Conservation (phyloP, 2,888 invertebrate species). For the Euproctis similis region DNA sequence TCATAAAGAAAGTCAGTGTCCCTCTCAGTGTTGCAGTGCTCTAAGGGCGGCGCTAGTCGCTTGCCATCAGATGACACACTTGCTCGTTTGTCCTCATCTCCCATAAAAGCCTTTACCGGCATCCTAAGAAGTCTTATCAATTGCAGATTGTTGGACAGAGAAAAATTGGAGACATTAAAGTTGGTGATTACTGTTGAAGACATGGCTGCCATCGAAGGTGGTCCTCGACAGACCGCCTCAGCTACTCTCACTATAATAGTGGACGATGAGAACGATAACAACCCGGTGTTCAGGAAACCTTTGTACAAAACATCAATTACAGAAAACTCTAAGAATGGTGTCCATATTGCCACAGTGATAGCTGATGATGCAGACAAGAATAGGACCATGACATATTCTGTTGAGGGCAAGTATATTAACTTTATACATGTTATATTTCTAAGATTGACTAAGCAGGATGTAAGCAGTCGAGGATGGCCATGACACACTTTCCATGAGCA, state of each 20-base stretch:
- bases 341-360: conserved; percentile 83
- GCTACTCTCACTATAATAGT: conserved; percentile 84
- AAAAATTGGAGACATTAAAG: conserved; percentile 86
- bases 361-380: conserved; percentile 93
- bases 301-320: conserved; percentile 87
- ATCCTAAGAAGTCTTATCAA: too few species aligned
- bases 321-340: conserved; percentile 91
- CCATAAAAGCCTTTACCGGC: too few species aligned
- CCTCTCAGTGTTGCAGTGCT: too few species aligned
- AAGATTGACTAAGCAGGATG: too few species aligned
- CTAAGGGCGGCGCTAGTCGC: too few species aligned
- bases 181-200: conserved; percentile 88
- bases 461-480: too few species aligned
- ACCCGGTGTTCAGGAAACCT: conserved; percentile 87
- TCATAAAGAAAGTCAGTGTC: too few species aligned
- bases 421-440: too few species aligned
- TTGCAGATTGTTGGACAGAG: conserved; percentile 83
- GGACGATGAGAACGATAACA: conserved; percentile 93
- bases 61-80: too few species aligned
- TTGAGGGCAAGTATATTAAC: conserved; percentile 80
- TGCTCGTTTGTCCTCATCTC: too few species aligned
- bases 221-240: conserved; percentile 80
- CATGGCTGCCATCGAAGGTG: conserved; percentile 84
- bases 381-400: conserved; percentile 84
- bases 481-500: too few species aligned